Percentiles rank a stretch among this genome's conserved stretches.
These are phyloP conservation scores for Loxodonta africana DNA, from an alignment of 2,113 vertebrate genomes.

Conservation along the genomic window DNA sequence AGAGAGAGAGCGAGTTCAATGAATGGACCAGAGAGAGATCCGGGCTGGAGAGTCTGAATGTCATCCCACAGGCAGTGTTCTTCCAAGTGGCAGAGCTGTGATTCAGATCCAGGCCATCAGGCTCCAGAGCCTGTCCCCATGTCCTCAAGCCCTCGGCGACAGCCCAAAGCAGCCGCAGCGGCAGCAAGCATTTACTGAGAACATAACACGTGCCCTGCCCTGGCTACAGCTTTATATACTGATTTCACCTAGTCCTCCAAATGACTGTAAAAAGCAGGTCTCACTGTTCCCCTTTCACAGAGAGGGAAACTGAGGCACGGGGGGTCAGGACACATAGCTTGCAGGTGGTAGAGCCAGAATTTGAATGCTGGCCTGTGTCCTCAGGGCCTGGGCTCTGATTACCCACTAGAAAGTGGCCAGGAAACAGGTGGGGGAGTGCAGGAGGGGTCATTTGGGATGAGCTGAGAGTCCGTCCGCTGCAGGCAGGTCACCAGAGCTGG, in stretches of 20 bases:
- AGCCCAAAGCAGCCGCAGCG: neutral
- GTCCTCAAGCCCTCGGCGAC: rapidly evolving
- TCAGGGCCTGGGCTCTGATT: neutral
- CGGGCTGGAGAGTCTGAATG: neutral
- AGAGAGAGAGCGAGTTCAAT: neutral
- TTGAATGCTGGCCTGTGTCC: neutral
- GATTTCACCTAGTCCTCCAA: neutral
- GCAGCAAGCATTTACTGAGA: neutral
- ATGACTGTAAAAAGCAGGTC: rapidly evolving
- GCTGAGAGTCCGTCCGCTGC: rapidly evolving
- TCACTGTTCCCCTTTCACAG: too few species aligned
- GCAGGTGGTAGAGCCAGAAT: neutral
- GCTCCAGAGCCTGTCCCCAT: rapidly evolving
- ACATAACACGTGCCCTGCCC: rapidly evolving
- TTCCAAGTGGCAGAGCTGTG: neutral
- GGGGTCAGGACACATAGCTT: neutral
- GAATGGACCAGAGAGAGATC: neutral
- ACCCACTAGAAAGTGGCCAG: rapidly evolving
- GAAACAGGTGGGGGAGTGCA: rapidly evolving
- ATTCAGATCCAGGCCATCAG: neutral
- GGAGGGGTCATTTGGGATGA: rapidly evolving
- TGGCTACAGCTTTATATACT: neutral
- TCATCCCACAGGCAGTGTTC: neutral
- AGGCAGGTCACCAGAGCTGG: neutral
- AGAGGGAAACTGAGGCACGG: neutral